Base-by-base conservation (phyloP, 2,888 invertebrate genomes). In the Sthenelais limicola region DNA sequence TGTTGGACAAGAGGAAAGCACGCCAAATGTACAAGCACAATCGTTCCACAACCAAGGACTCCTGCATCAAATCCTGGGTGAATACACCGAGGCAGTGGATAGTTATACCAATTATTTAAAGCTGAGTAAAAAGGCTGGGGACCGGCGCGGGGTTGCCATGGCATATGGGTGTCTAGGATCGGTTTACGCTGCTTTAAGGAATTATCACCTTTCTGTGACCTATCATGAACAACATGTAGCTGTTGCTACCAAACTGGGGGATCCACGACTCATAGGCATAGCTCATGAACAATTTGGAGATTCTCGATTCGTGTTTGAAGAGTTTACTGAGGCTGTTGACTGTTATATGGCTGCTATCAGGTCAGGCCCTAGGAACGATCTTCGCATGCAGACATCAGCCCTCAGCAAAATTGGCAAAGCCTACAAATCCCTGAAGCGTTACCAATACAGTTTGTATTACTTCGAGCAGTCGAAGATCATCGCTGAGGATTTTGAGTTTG, bases 131-230 rank as follows among this genome's bases (percentile, higher is more conserved):
- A 70, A 74, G 49, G 79, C 75, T 58, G 75, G 80, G 7, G 80
- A 85, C 71, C 78, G 79, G 58, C 80, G 80, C 54, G 81, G 81
- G 0, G 76, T 82, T 62, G 84, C 83, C 0, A 82, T 82, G 71
- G 84, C 85, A 0, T 86, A 85, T 75, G 86, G 86, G 0, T 82
- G 83, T 74, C 73, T 86, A 32, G 85, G 85, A n/a, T 82, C 82
- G 71, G 81, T 84, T 7, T 81, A 85, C 77, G 83, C 81, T 4
- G 80, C 81, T 9, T 73, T 85, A 51, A 75, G 78, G 33, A 83
- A 85, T 77, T 82, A 82, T 80, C 78, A 82, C 24, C 76, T 83
- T 5, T 79, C 84, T 3, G 68, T 81, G 21, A 80, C 81, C 3
- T 86, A 83, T 73, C 85, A 85, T 74, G 84, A 84, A 26, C 84